These are phyloP conservation scores for Nasonia longicornis DNA, from an alignment of 1,140 invertebrate species.

Conservation along the genomic window DNA sequence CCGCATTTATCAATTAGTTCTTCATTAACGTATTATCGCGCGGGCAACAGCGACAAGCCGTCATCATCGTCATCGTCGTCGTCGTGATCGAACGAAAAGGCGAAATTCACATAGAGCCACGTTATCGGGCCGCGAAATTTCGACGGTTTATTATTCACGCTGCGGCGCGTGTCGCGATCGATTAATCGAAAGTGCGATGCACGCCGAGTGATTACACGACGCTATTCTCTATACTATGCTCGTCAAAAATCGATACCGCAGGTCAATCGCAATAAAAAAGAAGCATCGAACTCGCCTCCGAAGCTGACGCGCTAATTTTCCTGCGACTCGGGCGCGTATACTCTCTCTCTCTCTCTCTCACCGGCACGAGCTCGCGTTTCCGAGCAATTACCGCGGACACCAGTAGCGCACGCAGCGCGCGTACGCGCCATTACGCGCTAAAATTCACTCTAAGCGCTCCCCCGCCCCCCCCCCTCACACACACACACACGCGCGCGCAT, in stretches of 20 bases:
- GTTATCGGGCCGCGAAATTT: not conserved
- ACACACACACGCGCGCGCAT: not conserved
- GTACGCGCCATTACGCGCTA: not conserved
- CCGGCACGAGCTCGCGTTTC: slow-evolving; percentile 33
- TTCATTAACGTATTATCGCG: not conserved
- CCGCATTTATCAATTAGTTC: not conserved
- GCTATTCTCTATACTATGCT: not conserved
- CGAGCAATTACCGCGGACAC: slow-evolving; percentile 27
- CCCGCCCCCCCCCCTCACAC: too few species aligned
- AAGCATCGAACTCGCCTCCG: slow-evolving; percentile 44
- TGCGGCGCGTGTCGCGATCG: not conserved
- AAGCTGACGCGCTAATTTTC: slow-evolving; percentile 27
- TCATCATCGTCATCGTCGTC: too few species aligned
- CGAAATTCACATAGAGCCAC: not conserved
- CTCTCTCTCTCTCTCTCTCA: not conserved
- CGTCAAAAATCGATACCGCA: too few species aligned
- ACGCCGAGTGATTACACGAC: not conserved
- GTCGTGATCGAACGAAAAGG: too few species aligned
- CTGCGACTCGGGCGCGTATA: slow-evolving; percentile 13
- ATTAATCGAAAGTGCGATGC: not conserved
- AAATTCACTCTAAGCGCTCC: not conserved
- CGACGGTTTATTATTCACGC: slow-evolving; percentile 16
- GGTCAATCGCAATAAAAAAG: not conserved
- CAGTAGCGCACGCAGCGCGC: not conserved
- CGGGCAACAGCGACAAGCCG: not conserved